phyloP scores from a whole-genome alignment of 2,888 invertebrate genomes.

The Tiliacea citrago region DNA sequence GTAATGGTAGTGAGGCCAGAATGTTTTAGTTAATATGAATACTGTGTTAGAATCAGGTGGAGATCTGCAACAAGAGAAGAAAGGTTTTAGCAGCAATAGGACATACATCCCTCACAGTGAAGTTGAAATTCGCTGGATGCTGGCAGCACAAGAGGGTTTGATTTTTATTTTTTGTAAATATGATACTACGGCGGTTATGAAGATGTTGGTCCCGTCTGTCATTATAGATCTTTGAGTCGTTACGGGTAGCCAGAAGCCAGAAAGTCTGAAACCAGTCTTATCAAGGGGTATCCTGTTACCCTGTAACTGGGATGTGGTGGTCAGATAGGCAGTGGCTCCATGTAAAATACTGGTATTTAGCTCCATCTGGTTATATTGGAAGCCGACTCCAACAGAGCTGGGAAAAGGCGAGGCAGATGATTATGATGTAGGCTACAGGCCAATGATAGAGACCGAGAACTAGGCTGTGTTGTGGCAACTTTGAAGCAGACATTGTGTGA shows the following conservation, averaged over 20 bases:
- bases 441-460: not conserved
- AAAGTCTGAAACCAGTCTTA: not conserved
- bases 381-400: too few relatives aligned
- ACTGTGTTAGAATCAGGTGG: conserved; percentile 94
- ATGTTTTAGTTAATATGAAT: conserved; percentile 93
- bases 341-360: too few relatives aligned
- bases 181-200: not conserved
- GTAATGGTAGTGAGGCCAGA: conserved; percentile 96
- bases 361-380: too few relatives aligned
- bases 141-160: not conserved
- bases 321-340: too few relatives aligned
- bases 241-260: not conserved
- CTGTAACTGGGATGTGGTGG: too few relatives aligned
- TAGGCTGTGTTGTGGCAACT: not conserved
- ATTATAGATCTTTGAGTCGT: not conserved
- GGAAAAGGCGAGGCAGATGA: too few relatives aligned
- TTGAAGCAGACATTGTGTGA: not conserved
- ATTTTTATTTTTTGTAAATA: too few relatives aligned
- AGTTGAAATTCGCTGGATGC: not conserved
- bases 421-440: not conserved
- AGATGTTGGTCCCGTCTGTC: not conserved
- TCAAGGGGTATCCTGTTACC: too few relatives aligned
- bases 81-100: not conserved
- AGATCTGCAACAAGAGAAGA: conserved; percentile 84
- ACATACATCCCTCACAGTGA: not conserved